phyloP scores from a whole-genome alignment of 2,888 invertebrate genomes.

The Lithophane socia region DNA sequence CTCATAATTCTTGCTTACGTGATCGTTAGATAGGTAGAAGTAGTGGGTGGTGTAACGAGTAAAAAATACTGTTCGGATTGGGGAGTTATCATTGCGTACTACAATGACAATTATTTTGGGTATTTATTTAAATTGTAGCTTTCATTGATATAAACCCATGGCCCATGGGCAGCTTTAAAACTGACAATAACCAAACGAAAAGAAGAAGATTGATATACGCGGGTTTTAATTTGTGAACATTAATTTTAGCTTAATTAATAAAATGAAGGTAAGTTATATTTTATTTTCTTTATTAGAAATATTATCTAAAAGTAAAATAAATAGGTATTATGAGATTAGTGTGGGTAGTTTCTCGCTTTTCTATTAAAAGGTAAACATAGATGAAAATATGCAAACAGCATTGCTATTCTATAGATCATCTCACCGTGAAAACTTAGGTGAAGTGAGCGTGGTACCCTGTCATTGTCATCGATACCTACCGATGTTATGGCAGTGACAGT shows the following conservation, averaged over 20 bases:
- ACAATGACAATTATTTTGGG: not conserved
- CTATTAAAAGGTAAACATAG: slow-evolving; percentile 15
- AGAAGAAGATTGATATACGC: too few species aligned
- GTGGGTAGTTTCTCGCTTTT: not conserved
- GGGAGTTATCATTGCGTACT: not conserved
- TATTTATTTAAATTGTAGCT: not conserved
- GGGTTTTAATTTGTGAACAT: not conserved
- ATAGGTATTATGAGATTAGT: not conserved
- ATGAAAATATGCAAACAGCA: slow-evolving; percentile 34
- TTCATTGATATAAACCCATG: not conserved
- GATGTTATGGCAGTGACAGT: too few species aligned
- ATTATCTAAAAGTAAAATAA: not conserved
- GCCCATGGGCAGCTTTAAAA: too few species aligned
- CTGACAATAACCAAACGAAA: too few species aligned
- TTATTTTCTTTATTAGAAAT: not conserved
- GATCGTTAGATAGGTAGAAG: slow-evolving; percentile 32
- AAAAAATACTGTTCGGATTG: not conserved
- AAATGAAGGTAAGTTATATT: not conserved
- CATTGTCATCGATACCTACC: too few species aligned
- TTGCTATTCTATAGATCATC: too few species aligned
- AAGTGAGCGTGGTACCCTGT: too few species aligned
- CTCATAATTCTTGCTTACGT: slow-evolving; percentile 53
- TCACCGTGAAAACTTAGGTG: too few species aligned
- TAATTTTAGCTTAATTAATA: not conserved
- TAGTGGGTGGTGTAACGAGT: slow-evolving; percentile 9